Percentiles rank a stretch among this genome's conserved stretches.
Evolutionary conservation across 2,113 vertebrate genomes (phyloP).

Genomic region (Alligator mississippiensis): DNA sequence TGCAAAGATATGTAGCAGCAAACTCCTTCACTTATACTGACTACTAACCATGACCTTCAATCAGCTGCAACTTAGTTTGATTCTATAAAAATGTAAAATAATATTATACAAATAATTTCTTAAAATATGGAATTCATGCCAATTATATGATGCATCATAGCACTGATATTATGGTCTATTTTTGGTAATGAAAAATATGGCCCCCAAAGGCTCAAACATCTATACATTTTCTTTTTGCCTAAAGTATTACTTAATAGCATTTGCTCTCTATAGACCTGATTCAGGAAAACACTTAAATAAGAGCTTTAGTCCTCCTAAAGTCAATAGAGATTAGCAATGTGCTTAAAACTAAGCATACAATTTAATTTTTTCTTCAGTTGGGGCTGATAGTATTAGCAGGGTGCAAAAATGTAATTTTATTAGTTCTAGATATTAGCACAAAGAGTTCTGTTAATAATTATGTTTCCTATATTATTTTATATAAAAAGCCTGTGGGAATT

Average conservation of each 20-base stretch:
- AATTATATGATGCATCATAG: background rate
- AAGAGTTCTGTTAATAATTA: background rate
- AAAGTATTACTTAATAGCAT: background rate
- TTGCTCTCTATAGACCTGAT: background rate
- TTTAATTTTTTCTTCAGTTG: conserved; percentile 19
- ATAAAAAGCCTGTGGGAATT: background rate
- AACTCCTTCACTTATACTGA: background rate
- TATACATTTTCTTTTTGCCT: background rate
- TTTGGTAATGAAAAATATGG: background rate
- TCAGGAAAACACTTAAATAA: background rate
- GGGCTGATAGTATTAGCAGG: background rate
- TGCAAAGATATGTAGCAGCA: background rate
- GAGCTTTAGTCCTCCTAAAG: background rate
- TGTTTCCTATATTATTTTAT: background rate
- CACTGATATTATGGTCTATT: background rate
- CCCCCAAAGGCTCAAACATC: background rate
- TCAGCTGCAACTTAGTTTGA: background rate
- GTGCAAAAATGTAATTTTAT: background rate
- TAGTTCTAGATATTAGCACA: background rate
- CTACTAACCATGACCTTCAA: background rate
- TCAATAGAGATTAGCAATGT: background rate
- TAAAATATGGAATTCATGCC: background rate
- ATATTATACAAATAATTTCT: background rate
- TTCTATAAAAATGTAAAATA: background rate
- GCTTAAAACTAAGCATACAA: conserved; percentile 13